Percentiles rank a stretch among this genome's conserved stretches.
Conservation (phyloP, 2,113 vertebrate species). For the Pelmatolapia mariae region DNA sequence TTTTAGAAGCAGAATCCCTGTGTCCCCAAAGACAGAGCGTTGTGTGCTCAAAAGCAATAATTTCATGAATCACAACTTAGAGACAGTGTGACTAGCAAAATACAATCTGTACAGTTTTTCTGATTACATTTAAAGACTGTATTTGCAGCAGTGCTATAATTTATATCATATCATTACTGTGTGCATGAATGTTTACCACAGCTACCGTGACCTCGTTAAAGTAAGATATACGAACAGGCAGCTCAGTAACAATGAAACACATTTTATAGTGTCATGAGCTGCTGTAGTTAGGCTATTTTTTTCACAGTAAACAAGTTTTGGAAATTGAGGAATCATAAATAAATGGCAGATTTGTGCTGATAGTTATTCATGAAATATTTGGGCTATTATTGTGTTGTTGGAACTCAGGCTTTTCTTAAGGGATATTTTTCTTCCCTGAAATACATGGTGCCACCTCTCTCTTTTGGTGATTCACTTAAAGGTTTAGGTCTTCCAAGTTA, state of each 20-base stretch:
- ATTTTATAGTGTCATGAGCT: background rate
- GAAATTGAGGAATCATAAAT: background rate
- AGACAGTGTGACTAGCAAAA: background rate
- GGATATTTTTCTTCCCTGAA: background rate
- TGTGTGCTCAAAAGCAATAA: background rate
- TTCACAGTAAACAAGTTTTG: background rate
- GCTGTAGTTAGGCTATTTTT: background rate
- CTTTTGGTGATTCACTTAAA: background rate
- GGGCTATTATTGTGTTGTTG: background rate
- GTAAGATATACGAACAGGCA: background rate
- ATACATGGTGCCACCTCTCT: background rate
- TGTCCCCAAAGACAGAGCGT: background rate
- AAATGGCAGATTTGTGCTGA: background rate
- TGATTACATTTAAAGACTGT: background rate
- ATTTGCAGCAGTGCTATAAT: background rate
- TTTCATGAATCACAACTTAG: background rate
- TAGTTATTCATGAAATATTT: background rate
- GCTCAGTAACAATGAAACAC: background rate
- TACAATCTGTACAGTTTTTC: background rate
- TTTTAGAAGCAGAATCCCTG: background rate
- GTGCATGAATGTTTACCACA: background rate
- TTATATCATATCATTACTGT: background rate
- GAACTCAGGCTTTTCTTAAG: background rate
- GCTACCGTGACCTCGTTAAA: background rate
- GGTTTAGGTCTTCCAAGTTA: too few relatives aligned